Percentiles rank a stretch among this genome's conserved stretches.
phyloP scores from a whole-genome alignment of 2,888 invertebrate species.

The Mimachlamys varia region DNA sequence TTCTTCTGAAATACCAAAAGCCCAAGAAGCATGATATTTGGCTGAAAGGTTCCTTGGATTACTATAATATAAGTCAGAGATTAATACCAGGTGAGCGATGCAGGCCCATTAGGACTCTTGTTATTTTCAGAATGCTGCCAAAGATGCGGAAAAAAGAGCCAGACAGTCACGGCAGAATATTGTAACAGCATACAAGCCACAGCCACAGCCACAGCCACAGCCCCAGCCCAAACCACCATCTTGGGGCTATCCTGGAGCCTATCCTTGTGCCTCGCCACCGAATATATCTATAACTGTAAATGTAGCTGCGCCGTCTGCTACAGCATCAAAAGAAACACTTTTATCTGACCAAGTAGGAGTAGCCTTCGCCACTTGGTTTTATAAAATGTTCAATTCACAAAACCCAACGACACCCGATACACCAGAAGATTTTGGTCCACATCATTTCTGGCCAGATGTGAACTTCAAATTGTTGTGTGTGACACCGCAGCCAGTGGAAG shows the following conservation, averaged over 20 bases:
- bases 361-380: slow-evolving; percentile 76
- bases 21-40: too few relatives aligned
- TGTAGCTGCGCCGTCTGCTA: background rate
- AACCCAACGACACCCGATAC: slow-evolving; percentile 58
- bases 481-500: slow-evolving; percentile 50
- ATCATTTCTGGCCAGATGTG: slow-evolving; percentile 77
- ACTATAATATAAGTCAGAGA: too few relatives aligned
- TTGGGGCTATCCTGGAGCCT: too few relatives aligned
- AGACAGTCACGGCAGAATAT: background rate
- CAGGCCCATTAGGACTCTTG: too few relatives aligned
- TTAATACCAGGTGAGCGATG: too few relatives aligned
- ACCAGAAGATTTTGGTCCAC: slow-evolving; percentile 71
- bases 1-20: too few relatives aligned
- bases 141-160: background rate
- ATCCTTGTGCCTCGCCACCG: background rate
- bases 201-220: background rate
- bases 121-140: background rate
- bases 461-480: slow-evolving; percentile 60
- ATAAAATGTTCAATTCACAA: slow-evolving; percentile 71
- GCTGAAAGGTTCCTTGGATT: too few relatives aligned
- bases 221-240: too few relatives aligned
- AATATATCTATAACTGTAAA: background rate
- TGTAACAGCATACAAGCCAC: background rate
- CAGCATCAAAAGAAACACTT: too few relatives aligned
- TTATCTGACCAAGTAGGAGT: slow-evolving; percentile 61